Conservation (phyloP, 23 tunicate genomes). For the Aplidium turbinatum region DNA sequence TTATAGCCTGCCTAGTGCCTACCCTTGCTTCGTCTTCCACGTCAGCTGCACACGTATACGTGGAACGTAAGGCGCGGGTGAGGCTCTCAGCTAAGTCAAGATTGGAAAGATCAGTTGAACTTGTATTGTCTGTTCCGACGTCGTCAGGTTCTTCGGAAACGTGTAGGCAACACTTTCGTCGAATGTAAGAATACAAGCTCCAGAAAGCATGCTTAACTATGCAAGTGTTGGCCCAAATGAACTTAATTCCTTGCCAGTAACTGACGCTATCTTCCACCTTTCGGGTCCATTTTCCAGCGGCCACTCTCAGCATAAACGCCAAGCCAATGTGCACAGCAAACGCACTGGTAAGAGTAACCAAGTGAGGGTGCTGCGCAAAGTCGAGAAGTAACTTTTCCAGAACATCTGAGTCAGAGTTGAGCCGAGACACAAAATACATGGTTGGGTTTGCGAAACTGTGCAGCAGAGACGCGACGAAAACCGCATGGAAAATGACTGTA, state of each 20-base stretch:
- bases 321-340: background rate
- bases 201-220: background rate
- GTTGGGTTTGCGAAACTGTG: constrained; percentile 42
- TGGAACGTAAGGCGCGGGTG: background rate
- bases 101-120: background rate
- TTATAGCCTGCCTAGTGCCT: too few relatives aligned
- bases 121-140: background rate
- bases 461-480: constrained; percentile 24
- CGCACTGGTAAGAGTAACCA: background rate
- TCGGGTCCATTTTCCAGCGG: constrained; percentile 50
- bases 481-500: constrained; percentile 12
- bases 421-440: constrained; percentile 17
- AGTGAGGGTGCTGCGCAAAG: background rate
- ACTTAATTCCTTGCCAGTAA: constrained; percentile 60
- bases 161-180: background rate
- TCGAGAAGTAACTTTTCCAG: background rate
- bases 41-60: too few relatives aligned
- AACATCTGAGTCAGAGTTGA: background rate
- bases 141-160: background rate
- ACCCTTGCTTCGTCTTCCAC: too few relatives aligned
- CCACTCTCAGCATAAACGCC: background rate
- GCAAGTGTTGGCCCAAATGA: background rate
- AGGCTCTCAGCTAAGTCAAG: background rate
- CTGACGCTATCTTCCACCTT: constrained; percentile 50
- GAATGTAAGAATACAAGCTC: background rate